Base-by-base conservation (phyloP, 2,113 vertebrate genomes). In the Crotophaga sulcirostris region DNA sequence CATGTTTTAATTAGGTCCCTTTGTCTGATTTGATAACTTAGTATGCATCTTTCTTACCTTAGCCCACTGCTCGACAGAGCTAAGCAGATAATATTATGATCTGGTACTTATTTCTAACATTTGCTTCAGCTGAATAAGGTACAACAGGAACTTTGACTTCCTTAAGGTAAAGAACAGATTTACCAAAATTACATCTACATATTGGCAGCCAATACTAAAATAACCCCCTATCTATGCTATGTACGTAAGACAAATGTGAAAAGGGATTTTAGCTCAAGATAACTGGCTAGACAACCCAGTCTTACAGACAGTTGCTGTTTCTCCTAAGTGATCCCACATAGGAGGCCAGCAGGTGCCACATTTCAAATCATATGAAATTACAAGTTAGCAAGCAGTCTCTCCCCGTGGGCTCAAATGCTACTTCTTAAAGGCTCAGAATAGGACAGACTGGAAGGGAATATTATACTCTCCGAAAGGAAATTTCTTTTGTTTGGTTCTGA, bases 341-440 rank as follows among this genome's bases (percentile, higher is more conserved):
- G 94, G 95, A 97, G 96, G 93, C 95, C 96, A 95, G 91, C 90
- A 96, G 92, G 97, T 97, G 92, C 97, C 94, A 95, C 95, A 97
- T 98, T 98, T 98, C 97, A 97, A 98, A 98, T 98, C 95, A 96
- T 76, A 96, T 89, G 97, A 98, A 98, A 98, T 98, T 98, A 97
- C 95, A 98, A 97, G 90, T 97, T 98, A 97, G 96, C 86, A 76
- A 98, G 87, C 51, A 55, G 85, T 68, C 42, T 96, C 96, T 97
- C 98, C 94, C 95, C 60, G 67, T 93, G 97, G 94, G 94, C 94
- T 97, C 95, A 94, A 94, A 97, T 85, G 77, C 94, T 97, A 96
- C 97, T 97, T 97, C 96, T 96, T 92, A 91, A 95, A 97, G 94
- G 90, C 96, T 95, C 87, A 87, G 93, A 94, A 95, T 75, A 76